Conservation (phyloP, 1,140 invertebrate species). For the Drosophila nigrodunni region DNA sequence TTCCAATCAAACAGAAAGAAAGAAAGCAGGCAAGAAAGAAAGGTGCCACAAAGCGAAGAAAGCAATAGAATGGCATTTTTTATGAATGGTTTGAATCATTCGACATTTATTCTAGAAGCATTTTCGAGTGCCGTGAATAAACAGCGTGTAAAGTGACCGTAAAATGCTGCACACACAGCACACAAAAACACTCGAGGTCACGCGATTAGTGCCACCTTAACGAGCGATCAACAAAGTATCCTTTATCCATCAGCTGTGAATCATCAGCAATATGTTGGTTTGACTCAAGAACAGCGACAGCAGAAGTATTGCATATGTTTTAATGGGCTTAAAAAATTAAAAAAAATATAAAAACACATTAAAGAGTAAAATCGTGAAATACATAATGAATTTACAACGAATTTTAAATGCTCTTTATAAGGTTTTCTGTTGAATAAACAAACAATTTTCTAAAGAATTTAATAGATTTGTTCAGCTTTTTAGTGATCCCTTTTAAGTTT, state of each 20-base stretch:
- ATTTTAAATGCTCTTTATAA: slow-evolving; percentile 2
- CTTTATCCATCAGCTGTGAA: slow-evolving; percentile 9
- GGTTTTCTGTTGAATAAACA: not conserved
- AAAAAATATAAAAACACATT: slow-evolving; percentile 3
- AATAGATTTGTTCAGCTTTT: no score
- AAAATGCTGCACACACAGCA: slow-evolving; percentile 38
- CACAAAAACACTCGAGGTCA: slow-evolving; percentile 69
- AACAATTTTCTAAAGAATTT: no score
- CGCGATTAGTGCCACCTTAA: slow-evolving; percentile 79
- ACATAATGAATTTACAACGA: not conserved
- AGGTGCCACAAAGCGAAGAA: slow-evolving; percentile 71
- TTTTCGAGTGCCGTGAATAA: slow-evolving; percentile 56
- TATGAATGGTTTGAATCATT: slow-evolving; percentile 68
- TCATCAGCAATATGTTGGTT: no score
- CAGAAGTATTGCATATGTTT: slow-evolving; percentile 37
- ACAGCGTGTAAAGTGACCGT: slow-evolving; percentile 73
- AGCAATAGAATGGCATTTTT: slow-evolving; percentile 77
- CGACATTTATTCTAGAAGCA: slow-evolving; percentile 51
- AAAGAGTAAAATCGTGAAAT: not conserved
- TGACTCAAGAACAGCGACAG: slow-evolving; percentile 39
- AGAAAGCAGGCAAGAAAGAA: slow-evolving; percentile 42
- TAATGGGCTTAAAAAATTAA: slow-evolving; percentile 14
- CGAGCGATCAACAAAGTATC: slow-evolving; percentile 8
- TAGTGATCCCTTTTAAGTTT: no score
- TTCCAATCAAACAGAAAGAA: slow-evolving; percentile 39